Evolutionary conservation across 2,797 vertebrate genomes (phyloP), one percentile per base, ranked within the genome.

Genomic region (Arctocebus calabarensis): DNA sequence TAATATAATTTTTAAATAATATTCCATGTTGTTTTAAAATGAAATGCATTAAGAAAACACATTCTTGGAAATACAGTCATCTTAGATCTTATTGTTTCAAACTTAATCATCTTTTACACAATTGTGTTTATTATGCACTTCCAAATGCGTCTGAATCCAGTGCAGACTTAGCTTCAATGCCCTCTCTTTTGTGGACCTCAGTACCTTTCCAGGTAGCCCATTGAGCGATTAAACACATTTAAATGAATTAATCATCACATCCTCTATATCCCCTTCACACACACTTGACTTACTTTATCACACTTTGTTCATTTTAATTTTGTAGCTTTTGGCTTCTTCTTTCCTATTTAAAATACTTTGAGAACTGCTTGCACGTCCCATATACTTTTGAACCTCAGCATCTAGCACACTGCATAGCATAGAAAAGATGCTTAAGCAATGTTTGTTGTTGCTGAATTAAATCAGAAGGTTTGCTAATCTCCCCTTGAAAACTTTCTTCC

Each of bases 301-400:
- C 5, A 84, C 40, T 75, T 61, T 57, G 37, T 77, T 86, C 52
- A 75, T 79, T 86, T 96, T 79, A 74, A 82, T 57, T 57, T 84
- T 82, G 5, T 91, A 84, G 64, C 5, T 79, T 7, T 61, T 85
- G 4, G 43, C 52, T 7, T 75, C 43, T 88, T 78, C 57, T 91
- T 20, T 10, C 0, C 73, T 29, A 27, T 1, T 94, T 87, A 32
- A 34, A 66, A 84, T 16, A 34, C 2, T 66, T 52, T 84, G 37
- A 90, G 89, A 75, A 61, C 4, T 59, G 5, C 32, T 7, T 16
- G 2, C 3, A 3, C 8, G 1, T 68, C 45, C 59, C 20, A 5
- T 45, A 5, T 27, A 55, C 32, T 40, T 55, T 86, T 74, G 20
- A 25, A 74, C 1, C 23, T 62, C 29, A 57, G 5, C n/a, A 29